Evolutionary conservation across 1,140 invertebrate genomes (phyloP).

Genomic region (Heliconius nattereri): DNA sequence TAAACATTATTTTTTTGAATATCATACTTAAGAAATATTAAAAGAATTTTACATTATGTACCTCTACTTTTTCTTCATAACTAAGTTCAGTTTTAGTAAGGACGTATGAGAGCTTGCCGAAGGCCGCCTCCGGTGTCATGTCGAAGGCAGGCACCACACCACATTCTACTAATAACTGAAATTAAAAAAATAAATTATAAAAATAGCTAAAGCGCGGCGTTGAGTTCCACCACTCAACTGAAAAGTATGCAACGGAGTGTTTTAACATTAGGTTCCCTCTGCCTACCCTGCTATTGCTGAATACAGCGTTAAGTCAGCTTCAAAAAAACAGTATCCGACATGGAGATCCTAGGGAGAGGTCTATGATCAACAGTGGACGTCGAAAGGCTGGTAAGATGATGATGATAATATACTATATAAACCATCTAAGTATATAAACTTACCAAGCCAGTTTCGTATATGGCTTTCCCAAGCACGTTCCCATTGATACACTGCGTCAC

Average conservation of each 20-base stretch:
- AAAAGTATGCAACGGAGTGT: no score
- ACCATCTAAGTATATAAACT: slow-evolving; percentile 29
- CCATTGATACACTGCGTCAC: slow-evolving; percentile 95
- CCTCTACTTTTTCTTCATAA: slow-evolving; percentile 86
- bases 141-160: slow-evolving; percentile 95
- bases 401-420: no score
- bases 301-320: no score
- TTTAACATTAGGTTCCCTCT: no score
- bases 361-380: no score
- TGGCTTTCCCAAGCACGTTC: slow-evolving; percentile 84
- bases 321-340: no score
- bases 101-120: slow-evolving; percentile 95
- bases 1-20: no score
- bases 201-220: no score
- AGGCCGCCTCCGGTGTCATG: slow-evolving; percentile 97
- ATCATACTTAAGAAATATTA: background rate
- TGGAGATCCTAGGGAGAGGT: no score
- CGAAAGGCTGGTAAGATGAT: no score
- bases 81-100: slow-evolving; percentile 91
- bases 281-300: no score
- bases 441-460: slow-evolving; percentile 93
- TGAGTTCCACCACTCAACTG: background rate
- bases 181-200: slow-evolving; percentile 28
- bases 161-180: slow-evolving; percentile 81
- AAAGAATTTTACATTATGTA: slow-evolving; percentile 50